A percentile compares a stretch with the other conserved stretches of the same genome.
Conservation (phyloP, 1,140 invertebrate genomes). For the Drosophila equinoxialis region DNA sequence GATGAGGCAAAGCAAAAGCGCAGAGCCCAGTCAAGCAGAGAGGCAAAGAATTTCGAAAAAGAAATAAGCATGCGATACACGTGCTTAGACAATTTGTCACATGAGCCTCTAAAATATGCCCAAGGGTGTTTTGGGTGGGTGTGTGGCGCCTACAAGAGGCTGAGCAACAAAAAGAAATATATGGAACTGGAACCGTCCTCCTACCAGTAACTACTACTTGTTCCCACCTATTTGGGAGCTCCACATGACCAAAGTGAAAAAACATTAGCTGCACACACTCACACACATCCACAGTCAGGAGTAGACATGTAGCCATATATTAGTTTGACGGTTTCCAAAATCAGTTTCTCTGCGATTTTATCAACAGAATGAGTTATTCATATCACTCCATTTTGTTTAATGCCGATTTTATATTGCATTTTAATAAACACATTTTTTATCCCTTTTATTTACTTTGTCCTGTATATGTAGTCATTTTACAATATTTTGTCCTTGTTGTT, state of each 20-base stretch:
- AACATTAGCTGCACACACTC: slow-evolving; percentile 49
- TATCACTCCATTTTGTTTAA: too few species aligned
- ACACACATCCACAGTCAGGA: neutral
- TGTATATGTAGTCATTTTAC: too few species aligned
- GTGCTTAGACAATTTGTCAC: slow-evolving; percentile 80
- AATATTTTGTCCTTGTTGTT: too few species aligned
- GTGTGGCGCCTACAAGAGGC: slow-evolving; percentile 21
- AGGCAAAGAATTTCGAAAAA: slow-evolving; percentile 23
- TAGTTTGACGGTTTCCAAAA: slow-evolving; percentile 8
- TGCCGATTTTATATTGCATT: too few species aligned
- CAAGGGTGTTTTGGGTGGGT: slow-evolving; percentile 58
- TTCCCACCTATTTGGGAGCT: slow-evolving; percentile 6
- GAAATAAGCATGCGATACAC: slow-evolving; percentile 78
- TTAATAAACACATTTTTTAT: too few species aligned
- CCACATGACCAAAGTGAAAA: slow-evolving; percentile 39
- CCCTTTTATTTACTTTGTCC: too few species aligned
- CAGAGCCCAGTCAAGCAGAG: slow-evolving; percentile 19
- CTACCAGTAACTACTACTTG: too few species aligned
- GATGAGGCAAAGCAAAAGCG: slow-evolving; percentile 18
- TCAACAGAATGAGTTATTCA: neutral
- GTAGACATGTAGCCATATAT: neutral
- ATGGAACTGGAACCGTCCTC: neutral
- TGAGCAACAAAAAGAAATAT: slow-evolving; percentile 26
- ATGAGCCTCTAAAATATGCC: slow-evolving; percentile 82
- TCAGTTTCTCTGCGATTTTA: neutral